Conservation (phyloP, 2,113 vertebrate genomes). For the Cariama cristata region DNA sequence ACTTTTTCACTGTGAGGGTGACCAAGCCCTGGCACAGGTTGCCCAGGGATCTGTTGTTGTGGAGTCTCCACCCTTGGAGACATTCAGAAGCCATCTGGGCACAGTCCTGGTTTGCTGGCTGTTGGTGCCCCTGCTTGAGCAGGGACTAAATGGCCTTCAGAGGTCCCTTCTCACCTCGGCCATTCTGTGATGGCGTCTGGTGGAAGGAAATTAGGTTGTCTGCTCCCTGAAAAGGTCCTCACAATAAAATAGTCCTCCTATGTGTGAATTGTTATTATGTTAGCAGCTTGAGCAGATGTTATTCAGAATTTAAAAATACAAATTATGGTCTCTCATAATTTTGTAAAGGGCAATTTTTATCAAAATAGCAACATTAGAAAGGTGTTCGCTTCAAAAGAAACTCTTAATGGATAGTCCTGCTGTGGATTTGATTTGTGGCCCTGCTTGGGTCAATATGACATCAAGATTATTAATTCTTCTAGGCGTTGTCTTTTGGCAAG, state of each 20-base stretch:
- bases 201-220: not conserved
- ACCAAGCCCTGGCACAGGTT: not conserved
- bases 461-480: not conserved
- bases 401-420: not conserved
- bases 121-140: not conserved
- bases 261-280: not conserved
- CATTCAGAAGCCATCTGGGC: not conserved
- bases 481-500: not conserved
- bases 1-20: not conserved
- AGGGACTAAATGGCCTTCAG: not conserved
- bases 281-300: not conserved
- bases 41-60: not conserved
- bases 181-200: not conserved
- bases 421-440: not conserved
- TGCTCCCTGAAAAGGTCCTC: not conserved
- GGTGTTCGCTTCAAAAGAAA: not conserved
- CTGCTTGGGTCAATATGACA: not conserved
- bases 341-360: not conserved
- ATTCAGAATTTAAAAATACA: not conserved
- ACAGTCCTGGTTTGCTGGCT: not conserved
- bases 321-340: not conserved
- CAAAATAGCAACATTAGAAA: not conserved
- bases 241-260: not conserved
- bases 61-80: not conserved
- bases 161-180: not conserved